Percentiles rank a stretch among this genome's conserved stretches.
Evolutionary conservation across 2,888 invertebrate species (phyloP).

Genomic region (Harpagoxenus sublaevis): DNA sequence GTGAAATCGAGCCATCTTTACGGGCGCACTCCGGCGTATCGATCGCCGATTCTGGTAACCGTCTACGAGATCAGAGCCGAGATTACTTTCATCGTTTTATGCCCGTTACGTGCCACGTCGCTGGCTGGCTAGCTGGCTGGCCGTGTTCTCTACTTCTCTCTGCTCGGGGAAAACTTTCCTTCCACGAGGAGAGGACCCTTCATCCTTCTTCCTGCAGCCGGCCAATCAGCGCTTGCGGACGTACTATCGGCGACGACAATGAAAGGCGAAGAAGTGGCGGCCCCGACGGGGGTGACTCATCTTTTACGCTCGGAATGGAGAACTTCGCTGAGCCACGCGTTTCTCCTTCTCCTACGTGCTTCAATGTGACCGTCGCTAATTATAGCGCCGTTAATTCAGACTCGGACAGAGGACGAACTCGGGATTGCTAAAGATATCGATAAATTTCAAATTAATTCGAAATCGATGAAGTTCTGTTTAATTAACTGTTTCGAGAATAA

Average conservation of each 20-base stretch:
- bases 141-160: slow-evolving; percentile 24
- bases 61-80: slow-evolving; percentile 77
- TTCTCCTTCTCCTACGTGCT: neutral
- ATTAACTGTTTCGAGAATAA: neutral
- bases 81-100: slow-evolving; percentile 83
- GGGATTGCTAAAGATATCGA: neutral
- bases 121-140: slow-evolving; percentile 14
- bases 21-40: slow-evolving; percentile 11
- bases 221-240: slow-evolving; percentile 47
- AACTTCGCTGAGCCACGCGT: slow-evolving; percentile 23
- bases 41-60: slow-evolving; percentile 51
- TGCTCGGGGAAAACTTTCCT: slow-evolving; percentile 53
- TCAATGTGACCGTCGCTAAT: slow-evolving; percentile 20
- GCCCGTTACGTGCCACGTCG: slow-evolving; percentile 78
- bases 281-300: slow-evolving; percentile 41
- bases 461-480: neutral
- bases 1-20: slow-evolving; percentile 29
- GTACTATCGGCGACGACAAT: slow-evolving; percentile 59
- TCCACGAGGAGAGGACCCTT: slow-evolving; percentile 58
- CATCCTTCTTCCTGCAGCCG: slow-evolving; percentile 37
- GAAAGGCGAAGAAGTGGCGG: slow-evolving; percentile 18
- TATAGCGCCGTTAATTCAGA: slow-evolving; percentile 18
- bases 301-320: slow-evolving; percentile 20
- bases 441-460: neutral
- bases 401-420: neutral